Conservation (phyloP, 2,113 vertebrate species). For the Ciconia stormi region DNA sequence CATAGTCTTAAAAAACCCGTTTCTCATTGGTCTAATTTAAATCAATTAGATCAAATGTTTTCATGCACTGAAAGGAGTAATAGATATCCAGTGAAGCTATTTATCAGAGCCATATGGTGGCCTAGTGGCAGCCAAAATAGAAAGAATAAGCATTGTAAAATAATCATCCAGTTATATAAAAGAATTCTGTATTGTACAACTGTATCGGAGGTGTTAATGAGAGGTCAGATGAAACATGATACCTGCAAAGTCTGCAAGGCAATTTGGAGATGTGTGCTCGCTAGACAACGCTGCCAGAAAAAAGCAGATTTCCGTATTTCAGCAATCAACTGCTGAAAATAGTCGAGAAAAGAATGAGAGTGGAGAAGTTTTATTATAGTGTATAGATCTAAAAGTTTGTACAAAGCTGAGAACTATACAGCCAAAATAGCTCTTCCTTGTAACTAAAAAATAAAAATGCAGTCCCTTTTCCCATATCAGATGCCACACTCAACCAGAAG, state of each 20-base stretch:
- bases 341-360: neutral
- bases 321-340: neutral
- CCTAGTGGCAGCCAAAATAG: neutral
- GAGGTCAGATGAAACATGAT: neutral
- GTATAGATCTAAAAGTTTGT: neutral
- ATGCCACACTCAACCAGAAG: neutral
- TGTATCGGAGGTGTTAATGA: neutral
- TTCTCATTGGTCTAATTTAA: neutral
- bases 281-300: neutral
- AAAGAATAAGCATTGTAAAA: neutral
- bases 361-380: neutral
- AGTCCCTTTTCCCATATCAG: neutral
- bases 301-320: neutral
- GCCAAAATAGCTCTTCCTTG: neutral
- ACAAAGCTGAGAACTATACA: neutral
- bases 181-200: neutral
- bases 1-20: neutral
- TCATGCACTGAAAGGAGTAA: neutral
- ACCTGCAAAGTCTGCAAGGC: neutral
- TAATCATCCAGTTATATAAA: neutral
- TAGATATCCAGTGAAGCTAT: neutral
- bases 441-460: neutral
- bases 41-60: neutral
- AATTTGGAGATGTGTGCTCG: neutral
- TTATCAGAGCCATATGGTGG: neutral